Percentiles rank a stretch among this genome's conserved stretches.
Conservation (phyloP, 2,797 vertebrate genomes). For the Siniperca obscura region DNA sequence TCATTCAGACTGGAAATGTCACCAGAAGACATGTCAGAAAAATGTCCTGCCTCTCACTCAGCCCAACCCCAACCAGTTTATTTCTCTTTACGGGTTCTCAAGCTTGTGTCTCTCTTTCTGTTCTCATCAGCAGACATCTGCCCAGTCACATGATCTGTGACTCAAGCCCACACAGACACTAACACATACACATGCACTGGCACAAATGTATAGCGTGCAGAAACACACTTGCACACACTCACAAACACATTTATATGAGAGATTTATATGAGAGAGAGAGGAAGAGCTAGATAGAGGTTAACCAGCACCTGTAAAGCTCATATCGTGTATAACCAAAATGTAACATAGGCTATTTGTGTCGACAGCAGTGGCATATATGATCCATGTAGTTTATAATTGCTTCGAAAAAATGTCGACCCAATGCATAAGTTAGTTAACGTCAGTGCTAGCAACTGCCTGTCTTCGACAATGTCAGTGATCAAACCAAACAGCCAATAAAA, state of each 20-base stretch:
- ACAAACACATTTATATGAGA: not conserved
- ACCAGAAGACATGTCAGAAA: slow-evolving; percentile 67
- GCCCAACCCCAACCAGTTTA: slow-evolving; percentile 23
- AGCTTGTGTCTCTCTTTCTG: slow-evolving; percentile 36
- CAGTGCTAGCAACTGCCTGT: no score
- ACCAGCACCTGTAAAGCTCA: not conserved
- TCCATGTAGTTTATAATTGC: no score
- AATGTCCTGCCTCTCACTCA: slow-evolving; percentile 60
- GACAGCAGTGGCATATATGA: no score
- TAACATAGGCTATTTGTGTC: no score
- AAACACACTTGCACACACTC: not conserved
- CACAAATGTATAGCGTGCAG: not conserved
- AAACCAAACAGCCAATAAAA: no score
- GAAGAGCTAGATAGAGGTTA: not conserved
- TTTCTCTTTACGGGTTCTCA: slow-evolving; percentile 33
- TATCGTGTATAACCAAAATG: no score
- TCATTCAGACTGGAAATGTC: slow-evolving; percentile 70
- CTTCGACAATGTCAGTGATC: no score
- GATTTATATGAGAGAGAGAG: not conserved
- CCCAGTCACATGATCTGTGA: slow-evolving; percentile 43
- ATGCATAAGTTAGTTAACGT: no score
- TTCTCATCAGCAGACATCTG: slow-evolving; percentile 34
- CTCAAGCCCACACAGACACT: slow-evolving; percentile 22
- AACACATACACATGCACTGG: slow-evolving; percentile 8
- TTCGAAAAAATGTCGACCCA: no score